phyloP scores from a whole-genome alignment of 2,797 vertebrate species.

The Anguilla pacifica region DNA sequence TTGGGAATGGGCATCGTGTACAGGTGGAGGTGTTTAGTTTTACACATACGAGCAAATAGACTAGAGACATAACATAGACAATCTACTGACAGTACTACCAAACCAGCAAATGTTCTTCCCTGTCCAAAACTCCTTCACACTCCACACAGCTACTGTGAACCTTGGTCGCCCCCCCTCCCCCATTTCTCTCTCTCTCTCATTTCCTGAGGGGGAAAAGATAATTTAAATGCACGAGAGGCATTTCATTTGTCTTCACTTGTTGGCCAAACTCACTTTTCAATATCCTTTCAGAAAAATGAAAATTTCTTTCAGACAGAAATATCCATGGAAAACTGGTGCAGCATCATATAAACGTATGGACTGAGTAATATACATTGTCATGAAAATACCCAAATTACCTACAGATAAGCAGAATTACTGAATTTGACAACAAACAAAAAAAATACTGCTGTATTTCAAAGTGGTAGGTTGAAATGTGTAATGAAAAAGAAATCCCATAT shows the following conservation, averaged over 20 bases:
- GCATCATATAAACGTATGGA: neutral
- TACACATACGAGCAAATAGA: neutral
- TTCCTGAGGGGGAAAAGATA: neutral
- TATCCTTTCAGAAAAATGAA: no score
- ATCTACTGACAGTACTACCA: no score
- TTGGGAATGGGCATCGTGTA: neutral
- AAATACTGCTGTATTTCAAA: neutral
- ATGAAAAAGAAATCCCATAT: conserved; percentile 5
- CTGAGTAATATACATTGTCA: neutral
- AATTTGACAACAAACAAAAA: neutral
- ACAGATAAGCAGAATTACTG: neutral
- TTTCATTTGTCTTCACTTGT: neutral
- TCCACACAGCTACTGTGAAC: neutral
- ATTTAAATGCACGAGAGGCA: neutral
- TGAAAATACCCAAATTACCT: neutral
- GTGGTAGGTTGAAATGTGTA: neutral
- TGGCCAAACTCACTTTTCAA: neutral
- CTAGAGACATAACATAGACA: no score
- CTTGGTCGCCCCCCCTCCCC: neutral
- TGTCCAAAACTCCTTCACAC: no score
- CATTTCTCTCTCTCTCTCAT: neutral
- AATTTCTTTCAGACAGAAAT: neutral
- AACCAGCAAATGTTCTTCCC: no score
- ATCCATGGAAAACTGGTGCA: neutral
- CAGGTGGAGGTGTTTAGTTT: neutral